A percentile compares a stretch with the other conserved stretches of the same genome.
Evolutionary conservation across 2,113 vertebrate genomes (phyloP).

Genomic region (Ginglymostoma cirratum): DNA sequence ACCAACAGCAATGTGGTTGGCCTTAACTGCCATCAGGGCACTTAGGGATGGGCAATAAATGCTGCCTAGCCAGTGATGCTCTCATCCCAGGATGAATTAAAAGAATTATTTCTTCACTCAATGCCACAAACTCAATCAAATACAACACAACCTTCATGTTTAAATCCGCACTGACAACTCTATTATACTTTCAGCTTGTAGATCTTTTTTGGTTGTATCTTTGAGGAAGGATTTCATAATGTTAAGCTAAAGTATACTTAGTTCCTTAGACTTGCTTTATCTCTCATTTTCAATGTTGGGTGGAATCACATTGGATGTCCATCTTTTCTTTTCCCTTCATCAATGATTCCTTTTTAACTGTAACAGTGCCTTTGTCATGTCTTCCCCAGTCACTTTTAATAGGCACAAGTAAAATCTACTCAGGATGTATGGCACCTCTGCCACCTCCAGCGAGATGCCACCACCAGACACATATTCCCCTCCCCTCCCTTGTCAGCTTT

Average conservation of each 20-base stretch:
- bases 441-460: too few relatives aligned
- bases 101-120: not conserved
- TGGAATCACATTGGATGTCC: not conserved
- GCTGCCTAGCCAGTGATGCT: too few relatives aligned
- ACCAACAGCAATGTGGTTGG: too few relatives aligned
- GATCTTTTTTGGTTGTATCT: not conserved
- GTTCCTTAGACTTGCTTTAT: not conserved
- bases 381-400: not conserved
- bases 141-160: not conserved
- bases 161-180: not conserved
- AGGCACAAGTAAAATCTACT: not conserved
- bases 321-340: not conserved
- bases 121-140: not conserved
- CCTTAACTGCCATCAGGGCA: too few relatives aligned
- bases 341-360: not conserved
- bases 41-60: too few relatives aligned
- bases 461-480: too few relatives aligned
- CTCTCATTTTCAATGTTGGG: not conserved
- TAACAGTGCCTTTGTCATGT: not conserved
- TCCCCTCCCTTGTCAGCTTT: too few relatives aligned
- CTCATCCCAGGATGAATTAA: too few relatives aligned
- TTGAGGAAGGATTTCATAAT: too few relatives aligned
- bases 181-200: not conserved
- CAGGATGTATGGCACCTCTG: too few relatives aligned
- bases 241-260: too few relatives aligned